A percentile compares a stretch with the other conserved stretches of the same genome.
These are phyloP conservation scores for Sesamia nonagrioides DNA, from an alignment of 1,140 invertebrate genomes.

Conservation along the genomic window DNA sequence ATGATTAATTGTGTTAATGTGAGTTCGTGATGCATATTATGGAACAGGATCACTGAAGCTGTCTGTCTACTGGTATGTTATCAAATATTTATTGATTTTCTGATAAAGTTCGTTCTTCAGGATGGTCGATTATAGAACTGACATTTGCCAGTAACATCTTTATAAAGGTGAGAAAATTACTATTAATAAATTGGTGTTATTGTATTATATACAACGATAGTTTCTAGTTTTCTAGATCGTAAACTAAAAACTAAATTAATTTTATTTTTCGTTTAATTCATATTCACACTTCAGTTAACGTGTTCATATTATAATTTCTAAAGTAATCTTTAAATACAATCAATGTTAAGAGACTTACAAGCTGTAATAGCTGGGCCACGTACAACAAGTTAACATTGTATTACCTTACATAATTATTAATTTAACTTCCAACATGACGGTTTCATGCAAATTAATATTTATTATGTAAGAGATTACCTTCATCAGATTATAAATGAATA, in stretches of 20 bases:
- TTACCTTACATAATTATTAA: constrained; percentile 15
- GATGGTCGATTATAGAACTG: background rate
- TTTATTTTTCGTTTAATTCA: background rate
- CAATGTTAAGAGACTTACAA: constrained; percentile 47
- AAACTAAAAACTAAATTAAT: background rate
- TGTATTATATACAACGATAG: background rate
- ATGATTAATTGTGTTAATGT: background rate
- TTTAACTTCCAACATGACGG: constrained; percentile 6
- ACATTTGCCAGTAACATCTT: constrained; percentile 8
- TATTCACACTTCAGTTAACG: background rate
- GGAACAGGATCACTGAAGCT: background rate
- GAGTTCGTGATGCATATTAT: constrained; percentile 10
- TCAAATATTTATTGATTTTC: background rate
- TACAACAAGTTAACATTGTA: constrained; percentile 39
- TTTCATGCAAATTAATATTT: constrained; percentile 34
- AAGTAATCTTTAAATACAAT: constrained; percentile 10
- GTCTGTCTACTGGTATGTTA: constrained; percentile 16
- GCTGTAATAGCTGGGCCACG: constrained; percentile 59
- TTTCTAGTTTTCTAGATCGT: background rate
- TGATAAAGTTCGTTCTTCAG: background rate
- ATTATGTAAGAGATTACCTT: constrained; percentile 5
- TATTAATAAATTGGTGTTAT: background rate
- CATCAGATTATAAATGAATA: constrained; percentile 13
- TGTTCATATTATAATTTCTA: constrained; percentile 12
- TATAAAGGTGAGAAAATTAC: constrained; percentile 1